Evolutionary conservation across 1,140 invertebrate species (phyloP), one percentile per base, ranked within the genome.

Genomic region (Aphis craccivora): DNA sequence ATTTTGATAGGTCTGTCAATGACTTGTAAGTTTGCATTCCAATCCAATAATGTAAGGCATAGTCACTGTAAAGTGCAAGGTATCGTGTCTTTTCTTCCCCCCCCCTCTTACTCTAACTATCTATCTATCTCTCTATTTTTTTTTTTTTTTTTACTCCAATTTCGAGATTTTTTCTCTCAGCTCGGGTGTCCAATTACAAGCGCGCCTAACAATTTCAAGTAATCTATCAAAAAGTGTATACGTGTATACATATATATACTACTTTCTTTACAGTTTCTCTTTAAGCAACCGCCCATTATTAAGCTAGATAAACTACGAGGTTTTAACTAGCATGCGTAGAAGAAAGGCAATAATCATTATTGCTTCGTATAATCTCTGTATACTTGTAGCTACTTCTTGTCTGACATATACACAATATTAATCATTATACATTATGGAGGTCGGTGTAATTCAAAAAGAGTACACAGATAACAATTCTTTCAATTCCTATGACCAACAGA

Each of bases 221-320:
- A 35, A 89, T 89, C 35, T n/a, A 51, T 89, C 87, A 53, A 53
- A 53, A 23, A 53, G 87, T 53, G 22, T 51, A n/a, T 43, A 14
- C 30, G 18, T 67, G 18, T 67, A 67, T 67, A 67, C 23, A 84
- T 51, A 18, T 20, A 51, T 30, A n/a, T n/a, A 35, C 18, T 18
- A 90, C 89, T 90, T 90, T 90, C 89, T 90, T 90, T 43, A 6
- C 37, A 25, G 53, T 90, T 90, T 90, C 89, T 90, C 53, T 90
- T 60, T 67, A 30, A 60, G 25, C 40, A 40, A 8, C 55, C 37
- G 14, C 55, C 89, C 23, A n/a, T 90, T 43, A 67, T 67, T 43
- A 37, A 35, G 37, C 14, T 67, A 53, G 37, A 43, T 67, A 67
- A 40, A 60, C 88, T 40, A 40, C 55, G 25, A 9, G 89, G 18